These are phyloP conservation scores for Sebastes fasciatus DNA, from an alignment of 2,113 vertebrate genomes.

Conservation along the genomic window DNA sequence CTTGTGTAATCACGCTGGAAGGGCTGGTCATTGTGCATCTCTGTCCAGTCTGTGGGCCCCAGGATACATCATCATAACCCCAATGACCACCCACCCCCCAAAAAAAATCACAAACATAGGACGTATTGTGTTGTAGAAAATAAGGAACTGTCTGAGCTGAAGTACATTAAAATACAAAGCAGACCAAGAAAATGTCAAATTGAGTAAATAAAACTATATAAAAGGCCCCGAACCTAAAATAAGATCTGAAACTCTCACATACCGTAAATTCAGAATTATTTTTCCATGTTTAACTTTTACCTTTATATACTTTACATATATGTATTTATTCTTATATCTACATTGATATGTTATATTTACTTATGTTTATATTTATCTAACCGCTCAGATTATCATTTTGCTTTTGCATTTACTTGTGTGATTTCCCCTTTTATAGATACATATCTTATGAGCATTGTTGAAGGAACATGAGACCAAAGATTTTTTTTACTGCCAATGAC, in stretches of 20 bases:
- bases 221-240: background rate
- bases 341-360: too few relatives aligned
- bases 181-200: background rate
- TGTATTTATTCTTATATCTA: too few relatives aligned
- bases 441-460: too few relatives aligned
- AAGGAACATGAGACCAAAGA: too few relatives aligned
- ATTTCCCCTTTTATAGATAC: too few relatives aligned
- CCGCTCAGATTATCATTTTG: too few relatives aligned
- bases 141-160: too few relatives aligned
- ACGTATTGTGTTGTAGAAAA: background rate
- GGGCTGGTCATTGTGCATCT: conserved; percentile 45
- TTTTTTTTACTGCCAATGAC: too few relatives aligned
- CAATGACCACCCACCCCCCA: background rate
- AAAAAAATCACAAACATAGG: background rate
- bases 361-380: too few relatives aligned
- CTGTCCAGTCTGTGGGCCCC: conserved; percentile 15
- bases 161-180: background rate
- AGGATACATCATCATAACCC: background rate
- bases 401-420: too few relatives aligned
- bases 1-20: conserved; percentile 61
- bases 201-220: background rate
- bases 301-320: too few relatives aligned
- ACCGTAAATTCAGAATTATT: background rate
- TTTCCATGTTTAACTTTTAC: background rate
- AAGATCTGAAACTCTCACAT: background rate